A percentile compares a stretch with the other conserved stretches of the same genome.
Conservation (phyloP, 2,888 invertebrate species). For the Shargacucullia verbasci region DNA sequence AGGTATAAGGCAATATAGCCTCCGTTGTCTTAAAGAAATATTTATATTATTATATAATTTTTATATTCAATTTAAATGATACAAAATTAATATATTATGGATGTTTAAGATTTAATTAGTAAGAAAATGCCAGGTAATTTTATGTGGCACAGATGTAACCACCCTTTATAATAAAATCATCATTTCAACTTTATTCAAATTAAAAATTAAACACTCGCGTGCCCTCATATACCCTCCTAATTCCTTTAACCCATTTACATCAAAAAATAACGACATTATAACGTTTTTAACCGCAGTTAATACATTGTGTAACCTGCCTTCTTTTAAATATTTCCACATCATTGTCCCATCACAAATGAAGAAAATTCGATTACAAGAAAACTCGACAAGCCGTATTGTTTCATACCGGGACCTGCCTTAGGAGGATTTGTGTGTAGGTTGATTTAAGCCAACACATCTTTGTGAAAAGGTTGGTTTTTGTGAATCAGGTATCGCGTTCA, state of each 20-base stretch:
- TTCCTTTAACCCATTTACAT: slow-evolving; percentile 20
- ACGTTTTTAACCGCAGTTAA: slow-evolving; percentile 21
- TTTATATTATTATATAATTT: too few relatives aligned
- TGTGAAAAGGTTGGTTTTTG: slow-evolving; percentile 1
- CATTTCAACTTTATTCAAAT: too few relatives aligned
- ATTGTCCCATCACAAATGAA: slow-evolving; percentile 30
- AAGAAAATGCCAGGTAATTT: too few relatives aligned
- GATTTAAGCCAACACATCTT: background rate
- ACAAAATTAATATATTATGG: too few relatives aligned
- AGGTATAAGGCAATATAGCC: too few relatives aligned
- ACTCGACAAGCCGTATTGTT: slow-evolving; percentile 23
- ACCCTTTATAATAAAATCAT: too few relatives aligned
- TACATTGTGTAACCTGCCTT: slow-evolving; percentile 11
- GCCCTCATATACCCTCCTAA: background rate
- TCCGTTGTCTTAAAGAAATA: too few relatives aligned
- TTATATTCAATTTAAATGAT: too few relatives aligned
- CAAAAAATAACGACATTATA: slow-evolving; percentile 21
- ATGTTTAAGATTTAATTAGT: too few relatives aligned
- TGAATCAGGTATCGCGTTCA: background rate
- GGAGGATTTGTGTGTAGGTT: background rate
- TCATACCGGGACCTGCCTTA: background rate
- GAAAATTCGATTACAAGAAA: slow-evolving; percentile 32
- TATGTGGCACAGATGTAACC: too few relatives aligned
- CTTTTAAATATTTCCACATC: slow-evolving; percentile 18
- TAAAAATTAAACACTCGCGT: too few relatives aligned